A percentile compares a stretch with the other conserved stretches of the same genome.
phyloP scores from a whole-genome alignment of 2,888 invertebrate species.

The Drosophila kanekoi region DNA sequence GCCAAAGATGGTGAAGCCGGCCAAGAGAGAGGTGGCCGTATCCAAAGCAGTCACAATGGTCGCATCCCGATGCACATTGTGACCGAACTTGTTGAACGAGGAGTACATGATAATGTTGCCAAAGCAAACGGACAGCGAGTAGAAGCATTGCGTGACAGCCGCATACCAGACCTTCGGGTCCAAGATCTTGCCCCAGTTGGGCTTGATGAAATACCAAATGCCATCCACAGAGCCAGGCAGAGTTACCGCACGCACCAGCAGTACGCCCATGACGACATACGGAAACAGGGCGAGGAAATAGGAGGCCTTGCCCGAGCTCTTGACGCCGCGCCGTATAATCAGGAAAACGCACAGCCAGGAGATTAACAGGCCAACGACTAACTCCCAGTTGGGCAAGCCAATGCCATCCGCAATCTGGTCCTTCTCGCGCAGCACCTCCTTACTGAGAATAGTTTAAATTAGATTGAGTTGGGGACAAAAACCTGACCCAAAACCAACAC shows the following conservation, averaged over 20 bases:
- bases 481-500: constrained; percentile 32
- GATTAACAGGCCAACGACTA: constrained; percentile 86
- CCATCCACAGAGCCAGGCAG: constrained; percentile 88
- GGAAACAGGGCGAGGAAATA: constrained; percentile 92
- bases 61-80: constrained; percentile 87
- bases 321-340: constrained; percentile 87
- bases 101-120: constrained; percentile 88
- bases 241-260: constrained; percentile 88
- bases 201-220: constrained; percentile 88
- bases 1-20: constrained; percentile 87
- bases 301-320: constrained; percentile 89
- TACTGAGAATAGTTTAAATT: constrained; percentile 78
- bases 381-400: constrained; percentile 86
- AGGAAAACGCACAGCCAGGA: constrained; percentile 86
- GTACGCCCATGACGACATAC: constrained; percentile 88
- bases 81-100: constrained; percentile 87
- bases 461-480: not conserved
- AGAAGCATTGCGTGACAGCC: constrained; percentile 88
- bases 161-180: constrained; percentile 88
- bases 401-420: constrained; percentile 86
- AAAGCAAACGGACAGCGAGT: constrained; percentile 88
- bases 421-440: constrained; percentile 86
- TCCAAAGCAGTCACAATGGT: constrained; percentile 87
- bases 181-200: constrained; percentile 88
- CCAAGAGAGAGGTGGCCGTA: constrained; percentile 87